Conservation (phyloP, 2,113 vertebrate species). For the Lanius ludovicianus region DNA sequence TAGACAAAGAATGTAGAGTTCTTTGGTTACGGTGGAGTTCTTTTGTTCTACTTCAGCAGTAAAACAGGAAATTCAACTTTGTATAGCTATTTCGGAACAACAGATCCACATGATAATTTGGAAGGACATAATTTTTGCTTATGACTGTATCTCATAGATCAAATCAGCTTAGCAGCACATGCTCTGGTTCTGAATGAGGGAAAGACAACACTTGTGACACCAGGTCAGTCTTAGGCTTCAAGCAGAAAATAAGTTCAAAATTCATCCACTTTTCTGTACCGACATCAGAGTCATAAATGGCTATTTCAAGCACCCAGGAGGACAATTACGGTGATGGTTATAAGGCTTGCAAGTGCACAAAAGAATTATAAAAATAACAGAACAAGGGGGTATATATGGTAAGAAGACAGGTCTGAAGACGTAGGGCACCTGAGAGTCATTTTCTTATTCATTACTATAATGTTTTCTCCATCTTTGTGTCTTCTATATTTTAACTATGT, state of each 20-base stretch:
- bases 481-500: background rate
- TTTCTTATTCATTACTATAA: background rate
- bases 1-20: background rate
- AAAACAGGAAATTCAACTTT: background rate
- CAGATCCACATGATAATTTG: background rate
- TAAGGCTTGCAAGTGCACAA: background rate
- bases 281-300: background rate
- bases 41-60: background rate
- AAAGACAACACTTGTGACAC: background rate
- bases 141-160: background rate
- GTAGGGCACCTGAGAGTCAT: background rate
- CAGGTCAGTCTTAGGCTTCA: background rate
- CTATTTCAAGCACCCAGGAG: background rate
- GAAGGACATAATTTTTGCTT: background rate
- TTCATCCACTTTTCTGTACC: background rate
- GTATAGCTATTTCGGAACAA: background rate
- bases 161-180: background rate
- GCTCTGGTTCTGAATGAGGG: background rate
- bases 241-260: background rate
- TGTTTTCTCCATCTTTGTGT: background rate
- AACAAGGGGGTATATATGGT: background rate
- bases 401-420: background rate
- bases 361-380: background rate
- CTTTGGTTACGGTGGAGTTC: background rate
- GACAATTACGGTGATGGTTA: background rate